A percentile compares a stretch with the other conserved stretches of the same genome.
These are phyloP conservation scores for Bovichtus diacanthus DNA, from an alignment of 2,797 vertebrate species.

Conservation along the genomic window DNA sequence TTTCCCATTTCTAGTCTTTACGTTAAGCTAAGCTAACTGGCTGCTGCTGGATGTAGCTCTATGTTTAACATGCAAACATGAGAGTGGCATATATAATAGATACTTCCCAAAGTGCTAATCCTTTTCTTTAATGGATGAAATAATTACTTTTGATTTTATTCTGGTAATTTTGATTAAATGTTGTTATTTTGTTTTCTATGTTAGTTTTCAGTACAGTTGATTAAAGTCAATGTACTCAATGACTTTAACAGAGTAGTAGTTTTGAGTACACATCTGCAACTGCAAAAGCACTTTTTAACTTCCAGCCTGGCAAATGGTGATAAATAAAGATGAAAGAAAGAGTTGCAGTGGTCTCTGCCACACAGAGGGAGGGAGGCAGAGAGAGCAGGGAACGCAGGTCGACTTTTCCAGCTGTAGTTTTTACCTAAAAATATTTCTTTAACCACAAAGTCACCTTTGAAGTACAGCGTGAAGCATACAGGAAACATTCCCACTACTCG, in stretches of 20 bases:
- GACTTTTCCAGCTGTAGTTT: slow-evolving; percentile 64
- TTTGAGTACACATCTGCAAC: slow-evolving; percentile 21
- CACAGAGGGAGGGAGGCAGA: slow-evolving; percentile 35
- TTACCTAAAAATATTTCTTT: slow-evolving; percentile 52
- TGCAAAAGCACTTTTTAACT: slow-evolving; percentile 2
- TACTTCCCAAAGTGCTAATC: not conserved
- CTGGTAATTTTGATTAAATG: not conserved
- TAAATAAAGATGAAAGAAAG: slow-evolving; percentile 46
- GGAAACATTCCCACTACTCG: slow-evolving; percentile 33
- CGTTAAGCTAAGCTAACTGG: not conserved
- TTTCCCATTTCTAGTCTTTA: not conserved
- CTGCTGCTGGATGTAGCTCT: not conserved
- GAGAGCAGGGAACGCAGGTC: slow-evolving; percentile 17
- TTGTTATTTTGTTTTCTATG: not conserved
- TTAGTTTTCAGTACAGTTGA: not conserved
- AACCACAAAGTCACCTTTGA: slow-evolving; percentile 59
- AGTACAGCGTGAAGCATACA: slow-evolving; percentile 44
- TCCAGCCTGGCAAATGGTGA: slow-evolving; percentile 28
- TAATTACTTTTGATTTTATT: not conserved
- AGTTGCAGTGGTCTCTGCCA: slow-evolving; percentile 30
- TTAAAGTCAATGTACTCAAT: not conserved
- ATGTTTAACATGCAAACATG: not conserved
- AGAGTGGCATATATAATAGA: not conserved
- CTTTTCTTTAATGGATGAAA: not conserved
- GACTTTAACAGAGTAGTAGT: not conserved